A percentile compares a stretch with the other conserved stretches of the same genome.
phyloP scores from a whole-genome alignment of 1,140 invertebrate species.

The Drosophila seguyi region DNA sequence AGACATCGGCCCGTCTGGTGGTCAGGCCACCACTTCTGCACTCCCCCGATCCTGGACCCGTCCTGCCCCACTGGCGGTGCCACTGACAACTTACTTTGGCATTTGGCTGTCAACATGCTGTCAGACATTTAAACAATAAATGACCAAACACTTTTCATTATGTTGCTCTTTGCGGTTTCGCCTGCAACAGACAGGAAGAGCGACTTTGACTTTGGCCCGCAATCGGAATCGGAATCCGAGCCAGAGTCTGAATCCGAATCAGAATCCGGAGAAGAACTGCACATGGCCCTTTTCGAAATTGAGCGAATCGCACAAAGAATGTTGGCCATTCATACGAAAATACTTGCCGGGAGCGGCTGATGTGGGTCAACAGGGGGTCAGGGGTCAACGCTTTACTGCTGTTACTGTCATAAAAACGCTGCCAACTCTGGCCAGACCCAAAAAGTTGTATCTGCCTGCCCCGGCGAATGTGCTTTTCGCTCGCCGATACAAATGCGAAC shows the following conservation, averaged over 20 bases:
- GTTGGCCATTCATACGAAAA: conserved; percentile 49
- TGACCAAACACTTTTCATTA: conserved; percentile 84
- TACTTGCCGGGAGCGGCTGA: conserved; percentile 50
- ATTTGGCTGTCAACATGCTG: conserved; percentile 82
- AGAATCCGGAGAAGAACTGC: background rate
- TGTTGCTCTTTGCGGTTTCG: conserved; percentile 78
- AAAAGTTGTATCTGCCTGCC: conserved; percentile 27
- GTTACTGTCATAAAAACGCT: conserved; percentile 83
- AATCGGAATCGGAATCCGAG: conserved; percentile 25
- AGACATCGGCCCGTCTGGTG: conserved; percentile 38
- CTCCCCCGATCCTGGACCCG: conserved; percentile 2
- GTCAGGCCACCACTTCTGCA: conserved; percentile 6
- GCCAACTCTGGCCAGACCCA: conserved; percentile 36
- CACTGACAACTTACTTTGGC: conserved; percentile 82
- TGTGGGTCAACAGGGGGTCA: conserved; percentile 66
- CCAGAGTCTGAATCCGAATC: conserved; percentile 1
- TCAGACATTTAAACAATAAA: conserved; percentile 84
- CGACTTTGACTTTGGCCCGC: conserved; percentile 36
- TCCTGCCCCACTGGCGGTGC: conserved; percentile 23
- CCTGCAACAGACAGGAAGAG: conserved; percentile 54
- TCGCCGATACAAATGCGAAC: conserved; percentile 60
- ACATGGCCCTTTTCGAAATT: conserved; percentile 19
- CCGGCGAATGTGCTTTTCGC: conserved; percentile 39
- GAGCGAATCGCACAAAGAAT: conserved; percentile 48
- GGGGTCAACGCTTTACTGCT: conserved; percentile 79